Evolutionary conservation across 2,113 vertebrate genomes (phyloP), one percentile per base, ranked within the genome.

Genomic region (Natator depressus): DNA sequence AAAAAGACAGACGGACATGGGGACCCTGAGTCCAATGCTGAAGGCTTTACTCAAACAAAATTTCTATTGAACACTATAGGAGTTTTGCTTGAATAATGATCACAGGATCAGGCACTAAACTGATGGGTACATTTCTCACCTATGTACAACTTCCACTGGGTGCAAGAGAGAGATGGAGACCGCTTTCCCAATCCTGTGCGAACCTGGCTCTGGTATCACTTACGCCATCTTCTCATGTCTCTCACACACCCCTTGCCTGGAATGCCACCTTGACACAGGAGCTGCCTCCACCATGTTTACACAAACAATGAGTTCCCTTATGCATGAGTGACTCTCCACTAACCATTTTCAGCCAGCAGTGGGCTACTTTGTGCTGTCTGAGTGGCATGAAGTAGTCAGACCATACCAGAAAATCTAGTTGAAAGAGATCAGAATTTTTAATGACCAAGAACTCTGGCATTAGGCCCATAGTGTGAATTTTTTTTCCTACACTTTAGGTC

Each of bases 321-420:
- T 31, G 38, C 0, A 0, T 35, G 14, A 55, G 55, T 3, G 83
- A 6, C 47, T 10, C 38, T 91, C 87, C 65, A 5, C 14, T 31
- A 46, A 2, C 6, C 4, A 69, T 29, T 49, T 50, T 55, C 35
- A 87, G 3, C 49, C 42, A 91, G 65, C 62, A 83, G 55, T 24
- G 42, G 38, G 38, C 3, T 76, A 9, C 22, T 85, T 62, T 85
- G 22, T 69, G 35, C 47, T 19, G 20, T 20, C 35, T 53, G 50
- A 53, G 24, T 38, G 22, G 24, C 51, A 55, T 6, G 31, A 25
- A 55, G n/a, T 42, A 51, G n/a, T 54, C n/a, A 42, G 51, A 55
- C n/a, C 6, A 51, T 82, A 42, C 5, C n/a, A 25, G n/a, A 69
- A 22, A 69, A n/a, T 9, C 31, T 38, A 9, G 17, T 24, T 46